Evolutionary conservation across 23 tunicate genomes (phyloP), one percentile per base, ranked within the genome.

Genomic region (Clavelina lepadiformis): DNA sequence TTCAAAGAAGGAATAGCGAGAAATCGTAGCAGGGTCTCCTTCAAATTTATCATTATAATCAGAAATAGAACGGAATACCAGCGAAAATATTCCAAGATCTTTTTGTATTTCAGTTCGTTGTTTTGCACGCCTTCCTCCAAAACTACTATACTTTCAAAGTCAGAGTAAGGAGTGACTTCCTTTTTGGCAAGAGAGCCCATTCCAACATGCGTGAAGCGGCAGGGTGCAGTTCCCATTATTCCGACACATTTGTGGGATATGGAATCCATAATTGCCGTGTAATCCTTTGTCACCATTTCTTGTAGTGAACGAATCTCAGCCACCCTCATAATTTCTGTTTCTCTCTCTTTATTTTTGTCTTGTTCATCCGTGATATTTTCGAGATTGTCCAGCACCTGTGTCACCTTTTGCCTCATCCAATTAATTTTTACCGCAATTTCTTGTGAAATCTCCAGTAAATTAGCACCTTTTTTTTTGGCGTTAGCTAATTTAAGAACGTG

Each of bases 31-130:
- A 80, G 31, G n/a, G 87, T 80, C 38, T 80, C 87, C 1, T 73
- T 60, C 27, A 80, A 50, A 32, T 68, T 68, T 0, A 80, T 29
- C 5, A 80, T 15, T 23, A 80, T 54, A 3, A 71, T 21, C 33
- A 71, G 87, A 59, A 71, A 71, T 18, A 80, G 36, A 19, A 80
- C 78, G n/a, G 87, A 28, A 52, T 62, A 61, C 78, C 87, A 80
- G 18, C 87, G 71, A 50, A 80, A 80, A 53, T 71, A 80, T 28
- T 71, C 72, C 31, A 56, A 28, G 3, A 72, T 57, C 3, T 69
- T 62, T 3, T 60, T 28, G 31, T 72, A 72, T 41, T 72, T 35
- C 33, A 5, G 19, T 3, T 35, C n/a, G 15, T 52, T 51, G 61
- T 73, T n/a, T 22, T 58, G 23, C 3, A 69, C 46, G 21, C 68